Evolutionary conservation across 2,888 invertebrate genomes (phyloP).

Genomic region (Marasmarcha lunaedactyla): DNA sequence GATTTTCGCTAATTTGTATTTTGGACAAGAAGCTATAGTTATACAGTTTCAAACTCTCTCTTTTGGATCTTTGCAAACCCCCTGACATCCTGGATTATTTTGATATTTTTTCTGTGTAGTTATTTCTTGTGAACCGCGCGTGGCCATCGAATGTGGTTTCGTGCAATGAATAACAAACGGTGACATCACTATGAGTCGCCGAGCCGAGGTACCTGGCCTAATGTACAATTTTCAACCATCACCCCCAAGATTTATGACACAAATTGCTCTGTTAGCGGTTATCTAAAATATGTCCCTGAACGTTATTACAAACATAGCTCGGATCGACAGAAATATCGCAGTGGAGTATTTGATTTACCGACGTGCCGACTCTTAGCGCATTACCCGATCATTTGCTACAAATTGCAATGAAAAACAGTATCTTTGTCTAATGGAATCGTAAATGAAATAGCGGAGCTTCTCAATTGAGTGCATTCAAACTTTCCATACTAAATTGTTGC

Average conservation of each 20-base stretch:
- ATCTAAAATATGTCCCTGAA: conserved; percentile 32
- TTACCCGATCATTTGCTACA: background rate
- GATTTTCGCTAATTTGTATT: too few species aligned
- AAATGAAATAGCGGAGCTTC: background rate
- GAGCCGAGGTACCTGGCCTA: conserved; percentile 21
- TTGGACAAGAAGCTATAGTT: too few species aligned
- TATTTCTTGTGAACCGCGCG: conserved; percentile 19
- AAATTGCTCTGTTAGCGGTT: conserved; percentile 21
- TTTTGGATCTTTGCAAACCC: too few species aligned
- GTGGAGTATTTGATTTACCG: conserved; percentile 23
- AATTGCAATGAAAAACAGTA: background rate
- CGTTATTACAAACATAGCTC: conserved; percentile 29
- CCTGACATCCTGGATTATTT: too few species aligned
- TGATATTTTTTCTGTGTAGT: background rate
- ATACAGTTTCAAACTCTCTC: too few species aligned
- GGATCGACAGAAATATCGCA: conserved; percentile 25
- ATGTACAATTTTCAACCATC: conserved; percentile 25
- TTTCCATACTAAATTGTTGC: too few species aligned
- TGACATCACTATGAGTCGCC: conserved; percentile 51
- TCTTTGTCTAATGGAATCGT: conserved; percentile 4
- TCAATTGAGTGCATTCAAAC: too few species aligned
- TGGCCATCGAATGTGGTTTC: conserved; percentile 36
- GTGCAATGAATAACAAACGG: conserved; percentile 53
- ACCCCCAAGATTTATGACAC: conserved; percentile 24
- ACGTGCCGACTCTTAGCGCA: conserved; percentile 10